These are phyloP conservation scores for Itoplectis maculator DNA, from an alignment of 2,888 invertebrate genomes.

Conservation along the genomic window DNA sequence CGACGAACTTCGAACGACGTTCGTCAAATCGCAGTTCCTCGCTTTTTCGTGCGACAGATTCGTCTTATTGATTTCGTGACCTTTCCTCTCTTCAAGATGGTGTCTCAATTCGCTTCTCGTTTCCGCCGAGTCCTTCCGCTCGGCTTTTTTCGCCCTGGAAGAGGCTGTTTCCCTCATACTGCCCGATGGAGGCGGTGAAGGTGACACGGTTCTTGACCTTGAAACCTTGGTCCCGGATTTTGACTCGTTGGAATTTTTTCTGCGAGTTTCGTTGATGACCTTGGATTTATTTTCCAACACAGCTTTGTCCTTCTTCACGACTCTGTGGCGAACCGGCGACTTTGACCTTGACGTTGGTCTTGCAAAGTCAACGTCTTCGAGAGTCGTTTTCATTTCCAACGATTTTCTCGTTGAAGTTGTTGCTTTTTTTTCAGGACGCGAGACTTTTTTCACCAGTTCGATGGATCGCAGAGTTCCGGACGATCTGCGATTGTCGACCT, in stretches of 20 bases:
- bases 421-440: conserved; percentile 33
- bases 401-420: conserved; percentile 43
- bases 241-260: conserved; percentile 20
- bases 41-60: conserved; percentile 59
- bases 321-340: conserved; percentile 67
- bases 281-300: conserved; percentile 67
- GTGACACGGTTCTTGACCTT: conserved; percentile 56
- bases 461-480: conserved; percentile 58
- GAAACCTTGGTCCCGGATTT: not conserved
- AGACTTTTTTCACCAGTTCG: conserved; percentile 59
- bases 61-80: conserved; percentile 60
- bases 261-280: not conserved
- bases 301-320: conserved; percentile 72
- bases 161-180: conserved; percentile 31
- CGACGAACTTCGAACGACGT: not conserved
- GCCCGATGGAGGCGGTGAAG: conserved; percentile 8
- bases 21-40: conserved; percentile 17
- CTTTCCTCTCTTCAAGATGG: conserved; percentile 23
- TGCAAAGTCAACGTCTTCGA: conserved; percentile 61
- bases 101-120: not conserved
- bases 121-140: conserved; percentile 34
- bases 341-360: conserved; percentile 27
- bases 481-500: conserved; percentile 21
- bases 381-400: conserved; percentile 46
- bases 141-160: conserved; percentile 41